Evolutionary conservation across 2,888 invertebrate genomes (phyloP), one percentile per base, ranked within the genome.

Genomic region (Hydraecia micacea): DNA sequence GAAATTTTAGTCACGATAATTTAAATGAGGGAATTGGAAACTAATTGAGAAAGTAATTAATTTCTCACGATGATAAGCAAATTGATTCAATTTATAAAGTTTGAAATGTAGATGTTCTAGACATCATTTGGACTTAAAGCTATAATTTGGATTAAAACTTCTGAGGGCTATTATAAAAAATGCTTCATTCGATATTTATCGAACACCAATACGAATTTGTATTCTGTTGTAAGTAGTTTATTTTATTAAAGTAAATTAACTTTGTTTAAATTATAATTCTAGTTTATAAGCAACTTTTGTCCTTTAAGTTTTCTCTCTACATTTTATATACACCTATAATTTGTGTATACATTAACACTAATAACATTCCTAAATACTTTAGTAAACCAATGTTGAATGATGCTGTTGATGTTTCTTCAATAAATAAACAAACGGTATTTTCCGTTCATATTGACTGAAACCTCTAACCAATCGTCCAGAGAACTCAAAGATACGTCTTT

Each of bases 41-140:
- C 46, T 60, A 81, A 75, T 75, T 68, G 74, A 58, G 36, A 39
- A 13, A 74, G 70, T 67, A 36, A 74, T 80, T 85, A 71, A 73
- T 67, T 55, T 46, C 32, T 65, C 42, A 52, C 49, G 55, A 46
- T 55, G n/a, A 63, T 71, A 71, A 71, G 39, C 49, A 74, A 75
- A 68, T 75, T 73, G 11, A 69, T 72, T 80, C 25, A 60, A 21
- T 71, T 71, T 49, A 55, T 46, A 55, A 67, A 67, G 32, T 42
- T 71, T 1, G n/a, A 63, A 42, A 63, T 46, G 6, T 62, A 62
- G 15, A 60, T 68, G 15, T 66, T 74, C 28, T 46, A 36, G 28
- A 73, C 25, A 62, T 62, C 55, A 66, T 46, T 62, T 46, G 15
- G 25, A 60, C 21, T 52, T 32, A 21, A 42, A 69, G 21, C 60